Evolutionary conservation across 2,113 vertebrate genomes (phyloP), one percentile per base, ranked within the genome.

Genomic region (Mesoclemmys tuberculata): DNA sequence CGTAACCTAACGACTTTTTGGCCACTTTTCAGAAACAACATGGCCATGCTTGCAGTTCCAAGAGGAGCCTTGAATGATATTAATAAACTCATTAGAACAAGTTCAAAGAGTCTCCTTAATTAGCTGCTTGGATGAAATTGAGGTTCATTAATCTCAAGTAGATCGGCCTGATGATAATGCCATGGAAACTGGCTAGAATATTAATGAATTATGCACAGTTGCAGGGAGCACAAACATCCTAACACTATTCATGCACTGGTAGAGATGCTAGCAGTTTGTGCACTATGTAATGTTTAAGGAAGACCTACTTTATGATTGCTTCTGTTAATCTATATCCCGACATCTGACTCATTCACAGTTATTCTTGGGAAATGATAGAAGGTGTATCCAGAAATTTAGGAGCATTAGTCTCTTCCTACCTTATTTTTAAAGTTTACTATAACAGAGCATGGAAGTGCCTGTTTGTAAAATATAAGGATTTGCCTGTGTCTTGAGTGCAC

Each of bases 101-200:
- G 97, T 97, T 96, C 97, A 97, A 97, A 97, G 97, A 96, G 96
- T 95, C 91, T 93, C 94, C 91, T 97, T 97, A 97, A 97, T 97
- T 97, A 97, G 96, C 96, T 97, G 96, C 95, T 95, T 96, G 96
- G 91, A 96, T 97, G 97, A 97, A 97, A 95, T 91, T 88, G 91
- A 95, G 93, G 93, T 95, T 97, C 93, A 96, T 97, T 97, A 95
- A 97, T 97, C 96, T 96, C 80, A 96, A 96, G 94, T 93, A 96
- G 97, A 97, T 97, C 95, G 94, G 95, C 96, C 92, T 95, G 93
- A 97, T 96, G 96, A 96, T 96, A 96, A 96, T 83, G 94, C 95
- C 97, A 94, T 95, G 95, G 92, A 91, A 97, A 93, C 91, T 96
- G 97, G 94, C 97, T 96, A 95, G 94, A 94, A 89, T 97, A 95